phyloP scores from a whole-genome alignment of 35 echinoderm and acorn worm species.

The Hemicentrotus pulcherrimus region DNA sequence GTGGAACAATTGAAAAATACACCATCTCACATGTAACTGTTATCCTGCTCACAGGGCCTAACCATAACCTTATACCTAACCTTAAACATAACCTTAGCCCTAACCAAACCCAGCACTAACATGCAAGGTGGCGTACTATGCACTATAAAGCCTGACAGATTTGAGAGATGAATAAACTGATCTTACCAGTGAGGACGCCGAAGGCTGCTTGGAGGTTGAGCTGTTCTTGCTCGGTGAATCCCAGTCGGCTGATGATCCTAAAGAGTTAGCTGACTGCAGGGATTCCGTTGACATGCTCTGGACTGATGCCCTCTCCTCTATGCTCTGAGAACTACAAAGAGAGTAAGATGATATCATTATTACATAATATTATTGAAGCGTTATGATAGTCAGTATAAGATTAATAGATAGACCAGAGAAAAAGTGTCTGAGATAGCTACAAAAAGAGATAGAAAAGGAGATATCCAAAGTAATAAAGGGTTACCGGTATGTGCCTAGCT shows the following conservation, averaged over 20 bases:
- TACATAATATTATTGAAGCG: neutral
- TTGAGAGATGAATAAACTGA: neutral
- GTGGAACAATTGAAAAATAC: no score
- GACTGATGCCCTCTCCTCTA: slow-evolving; percentile 42
- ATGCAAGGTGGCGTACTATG: neutral
- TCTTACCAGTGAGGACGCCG: slow-evolving; percentile 57
- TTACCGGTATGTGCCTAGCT: neutral
- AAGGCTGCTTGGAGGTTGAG: slow-evolving; percentile 24
- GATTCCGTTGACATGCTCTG: slow-evolving; percentile 57
- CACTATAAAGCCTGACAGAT: no score
- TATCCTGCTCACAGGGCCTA: no score
- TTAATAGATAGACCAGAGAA: no score
- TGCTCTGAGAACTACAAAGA: slow-evolving; percentile 33
- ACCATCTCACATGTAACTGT: no score
- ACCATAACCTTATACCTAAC: no score
- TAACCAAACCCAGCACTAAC: neutral
- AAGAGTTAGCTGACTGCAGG: slow-evolving; percentile 53
- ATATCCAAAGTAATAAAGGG: neutral
- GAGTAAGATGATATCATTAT: neutral
- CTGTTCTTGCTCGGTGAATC: slow-evolving; percentile 53
- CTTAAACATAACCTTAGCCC: no score
- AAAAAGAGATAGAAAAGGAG: neutral
- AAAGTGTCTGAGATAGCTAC: neutral
- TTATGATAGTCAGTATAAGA: neutral
- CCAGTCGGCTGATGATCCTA: slow-evolving; percentile 60